These are phyloP conservation scores for Lasioglossum morio DNA, from an alignment of 2,888 invertebrate genomes.

Conservation along the genomic window DNA sequence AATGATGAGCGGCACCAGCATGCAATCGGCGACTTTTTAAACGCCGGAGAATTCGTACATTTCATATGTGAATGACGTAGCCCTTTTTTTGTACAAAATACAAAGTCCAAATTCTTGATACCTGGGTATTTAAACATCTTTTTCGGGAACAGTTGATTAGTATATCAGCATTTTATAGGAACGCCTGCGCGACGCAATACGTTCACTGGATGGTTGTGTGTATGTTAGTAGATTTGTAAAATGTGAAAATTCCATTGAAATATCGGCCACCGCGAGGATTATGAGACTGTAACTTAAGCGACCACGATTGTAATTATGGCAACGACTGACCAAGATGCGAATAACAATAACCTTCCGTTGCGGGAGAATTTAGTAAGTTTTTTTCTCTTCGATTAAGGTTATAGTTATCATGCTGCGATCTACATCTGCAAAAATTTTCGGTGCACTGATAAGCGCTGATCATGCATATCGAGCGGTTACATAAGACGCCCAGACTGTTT, in stretches of 20 bases:
- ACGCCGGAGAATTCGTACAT: not conserved
- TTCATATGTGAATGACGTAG: constrained; percentile 9
- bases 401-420: constrained; percentile 14
- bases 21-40: not conserved
- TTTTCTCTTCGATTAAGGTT: constrained; percentile 42
- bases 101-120: constrained; percentile 39
- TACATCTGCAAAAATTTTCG: not conserved
- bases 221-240: constrained; percentile 45
- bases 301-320: constrained; percentile 27
- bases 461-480: constrained; percentile 17
- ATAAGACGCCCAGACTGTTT: not conserved
- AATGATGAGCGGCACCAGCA: not conserved
- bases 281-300: constrained; percentile 45
- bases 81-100: constrained; percentile 35
- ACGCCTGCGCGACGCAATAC: constrained; percentile 56
- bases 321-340: constrained; percentile 77
- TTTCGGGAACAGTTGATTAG: constrained; percentile 1
- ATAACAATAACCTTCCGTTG: constrained; percentile 71
- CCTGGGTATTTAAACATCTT: constrained; percentile 24
- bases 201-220: constrained; percentile 36
- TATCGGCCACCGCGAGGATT: constrained; percentile 37
- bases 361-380: constrained; percentile 80
- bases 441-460: not conserved
- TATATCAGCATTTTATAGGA: constrained; percentile 40
- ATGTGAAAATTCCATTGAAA: constrained; percentile 61